Evolutionary conservation across 2,113 vertebrate species (phyloP).

Genomic region (Prunella himalayana): DNA sequence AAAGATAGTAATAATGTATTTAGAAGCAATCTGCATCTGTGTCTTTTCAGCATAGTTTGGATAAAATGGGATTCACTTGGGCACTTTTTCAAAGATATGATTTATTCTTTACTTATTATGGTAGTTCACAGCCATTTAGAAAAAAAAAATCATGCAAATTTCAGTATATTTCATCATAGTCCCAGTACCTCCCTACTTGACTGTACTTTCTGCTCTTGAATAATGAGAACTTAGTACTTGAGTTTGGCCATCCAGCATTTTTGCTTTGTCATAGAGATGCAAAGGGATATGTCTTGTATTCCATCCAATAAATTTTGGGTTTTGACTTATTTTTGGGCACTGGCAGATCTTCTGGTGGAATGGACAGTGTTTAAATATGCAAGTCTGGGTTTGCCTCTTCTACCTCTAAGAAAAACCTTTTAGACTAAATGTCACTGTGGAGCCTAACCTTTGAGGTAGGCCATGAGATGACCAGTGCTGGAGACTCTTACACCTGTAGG

Average conservation of each 20-base stretch:
- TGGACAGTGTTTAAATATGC: neutral
- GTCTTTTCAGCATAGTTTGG: neutral
- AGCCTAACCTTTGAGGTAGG: neutral
- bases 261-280: neutral
- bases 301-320: neutral
- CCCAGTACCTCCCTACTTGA: neutral
- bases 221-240: neutral
- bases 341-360: neutral
- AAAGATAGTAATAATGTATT: neutral
- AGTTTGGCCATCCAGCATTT: neutral
- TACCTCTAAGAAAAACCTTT: neutral
- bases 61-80: neutral
- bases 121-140: neutral
- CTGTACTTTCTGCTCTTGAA: neutral
- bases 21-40: neutral
- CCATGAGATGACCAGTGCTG: neutral
- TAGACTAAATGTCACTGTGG: neutral
- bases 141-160: neutral
- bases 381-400: neutral
- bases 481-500: rapidly evolving
- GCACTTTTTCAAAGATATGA: neutral
- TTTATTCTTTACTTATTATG: neutral
- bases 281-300: neutral
- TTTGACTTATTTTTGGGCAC: neutral
- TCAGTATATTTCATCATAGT: neutral